phyloP scores from a whole-genome alignment of 2,888 invertebrate species.

The Deilephila elpenor region DNA sequence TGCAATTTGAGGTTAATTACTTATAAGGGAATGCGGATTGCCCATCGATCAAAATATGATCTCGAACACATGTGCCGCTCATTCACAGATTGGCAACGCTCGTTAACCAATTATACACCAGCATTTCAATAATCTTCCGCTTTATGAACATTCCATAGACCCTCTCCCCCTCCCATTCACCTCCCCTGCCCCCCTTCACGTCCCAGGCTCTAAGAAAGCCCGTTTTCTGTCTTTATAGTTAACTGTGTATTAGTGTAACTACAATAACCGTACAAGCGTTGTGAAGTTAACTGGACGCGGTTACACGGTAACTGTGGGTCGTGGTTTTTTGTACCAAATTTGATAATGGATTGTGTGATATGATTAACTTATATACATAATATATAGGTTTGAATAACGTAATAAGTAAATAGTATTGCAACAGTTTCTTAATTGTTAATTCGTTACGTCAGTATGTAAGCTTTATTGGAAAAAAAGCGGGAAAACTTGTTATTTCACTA shows the following conservation, averaged over 20 bases:
- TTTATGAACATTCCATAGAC: slow-evolving; percentile 9
- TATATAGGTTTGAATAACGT: too few relatives aligned
- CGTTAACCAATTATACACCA: background rate
- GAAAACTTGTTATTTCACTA: too few relatives aligned
- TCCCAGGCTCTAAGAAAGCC: background rate
- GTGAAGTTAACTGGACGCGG: background rate
- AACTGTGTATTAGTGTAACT: slow-evolving; percentile 6
- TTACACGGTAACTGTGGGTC: background rate
- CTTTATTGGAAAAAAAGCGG: too few relatives aligned
- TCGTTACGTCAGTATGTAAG: too few relatives aligned
- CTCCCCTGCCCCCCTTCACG: background rate
- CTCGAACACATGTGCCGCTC: background rate
- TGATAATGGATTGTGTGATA: background rate
- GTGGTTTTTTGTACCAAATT: background rate
- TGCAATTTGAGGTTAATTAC: background rate
- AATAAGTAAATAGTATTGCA: too few relatives aligned
- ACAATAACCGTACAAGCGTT: slow-evolving; percentile 4
- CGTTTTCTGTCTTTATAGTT: slow-evolving; percentile 23
- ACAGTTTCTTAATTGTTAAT: too few relatives aligned
- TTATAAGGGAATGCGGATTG: background rate
- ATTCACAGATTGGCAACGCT: slow-evolving; percentile 1
- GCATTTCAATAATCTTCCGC: background rate
- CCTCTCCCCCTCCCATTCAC: background rate
- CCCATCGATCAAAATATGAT: background rate
- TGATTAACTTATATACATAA: background rate